phyloP scores from a whole-genome alignment of 2,797 vertebrate species.

The Manis crassicaudata region DNA sequence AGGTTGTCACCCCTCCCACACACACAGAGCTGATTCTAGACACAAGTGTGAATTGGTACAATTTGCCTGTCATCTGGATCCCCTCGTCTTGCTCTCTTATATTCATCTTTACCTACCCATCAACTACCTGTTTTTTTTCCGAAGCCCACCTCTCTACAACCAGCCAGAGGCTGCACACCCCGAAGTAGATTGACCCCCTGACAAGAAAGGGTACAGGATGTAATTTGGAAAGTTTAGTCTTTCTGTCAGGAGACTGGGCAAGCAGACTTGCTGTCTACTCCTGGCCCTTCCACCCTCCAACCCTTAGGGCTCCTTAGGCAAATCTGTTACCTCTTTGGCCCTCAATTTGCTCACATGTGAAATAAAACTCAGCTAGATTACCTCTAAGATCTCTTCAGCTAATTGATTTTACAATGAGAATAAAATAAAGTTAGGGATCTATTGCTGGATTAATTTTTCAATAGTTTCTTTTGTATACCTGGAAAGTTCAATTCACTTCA shows the following conservation, averaged over 20 bases:
- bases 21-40: background rate
- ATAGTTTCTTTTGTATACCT: background rate
- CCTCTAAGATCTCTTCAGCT: background rate
- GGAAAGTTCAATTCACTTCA: background rate
- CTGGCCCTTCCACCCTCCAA: background rate
- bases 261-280: background rate
- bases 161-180: background rate
- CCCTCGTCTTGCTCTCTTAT: background rate
- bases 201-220: background rate
- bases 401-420: background rate
- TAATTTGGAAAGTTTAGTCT: background rate
- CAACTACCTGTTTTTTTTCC: background rate
- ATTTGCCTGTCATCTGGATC: background rate
- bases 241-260: rapidly evolving
- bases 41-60: background rate
- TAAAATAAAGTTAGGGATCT: background rate
- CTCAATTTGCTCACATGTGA: background rate
- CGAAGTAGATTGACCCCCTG: background rate
- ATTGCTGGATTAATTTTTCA: background rate
- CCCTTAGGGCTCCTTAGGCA: background rate
- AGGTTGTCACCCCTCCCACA: background rate
- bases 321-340: background rate
- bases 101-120: background rate
- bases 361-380: background rate
- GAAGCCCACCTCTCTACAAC: background rate